Conservation (phyloP, 2,113 vertebrate genomes). For the Gobius niger region DNA sequence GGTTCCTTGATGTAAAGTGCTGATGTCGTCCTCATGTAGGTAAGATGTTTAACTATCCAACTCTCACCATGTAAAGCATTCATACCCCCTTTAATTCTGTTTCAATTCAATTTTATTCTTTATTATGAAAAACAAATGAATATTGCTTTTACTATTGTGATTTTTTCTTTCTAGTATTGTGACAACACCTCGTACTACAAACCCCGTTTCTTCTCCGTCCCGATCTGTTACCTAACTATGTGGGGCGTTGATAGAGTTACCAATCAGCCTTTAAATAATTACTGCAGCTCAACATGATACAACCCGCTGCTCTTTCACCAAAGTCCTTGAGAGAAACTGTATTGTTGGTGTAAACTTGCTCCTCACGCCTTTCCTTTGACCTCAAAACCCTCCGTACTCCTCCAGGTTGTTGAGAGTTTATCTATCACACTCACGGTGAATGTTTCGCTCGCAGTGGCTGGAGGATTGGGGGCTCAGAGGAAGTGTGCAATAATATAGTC, state of each 20-base stretch:
- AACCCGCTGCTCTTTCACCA: background rate
- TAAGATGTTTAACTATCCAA: no score
- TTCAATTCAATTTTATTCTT: no score
- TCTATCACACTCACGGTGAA: slow-evolving; percentile 5
- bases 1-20: no score
- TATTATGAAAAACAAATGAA: no score
- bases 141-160: background rate
- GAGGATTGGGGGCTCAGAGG: slow-evolving; percentile 9
- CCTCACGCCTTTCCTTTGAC: background rate
- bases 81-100: no score
- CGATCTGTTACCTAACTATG: slow-evolving; percentile 24
- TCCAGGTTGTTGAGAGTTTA: background rate
- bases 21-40: no score
- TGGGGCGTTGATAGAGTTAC: slow-evolving; percentile 2
- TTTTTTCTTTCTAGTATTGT: no score
- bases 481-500: slow-evolving; percentile 27
- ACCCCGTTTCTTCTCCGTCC: slow-evolving; percentile 11
- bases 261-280: slow-evolving; percentile 20
- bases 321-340: background rate
- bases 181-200: slow-evolving; percentile 1
- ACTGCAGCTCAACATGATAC: background rate
- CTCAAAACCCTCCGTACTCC: background rate
- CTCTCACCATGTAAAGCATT: no score
- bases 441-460: slow-evolving; percentile 6
- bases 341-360: background rate